These are phyloP conservation scores for Vombatus ursinus DNA, from an alignment of 2,113 vertebrate species.

Conservation along the genomic window DNA sequence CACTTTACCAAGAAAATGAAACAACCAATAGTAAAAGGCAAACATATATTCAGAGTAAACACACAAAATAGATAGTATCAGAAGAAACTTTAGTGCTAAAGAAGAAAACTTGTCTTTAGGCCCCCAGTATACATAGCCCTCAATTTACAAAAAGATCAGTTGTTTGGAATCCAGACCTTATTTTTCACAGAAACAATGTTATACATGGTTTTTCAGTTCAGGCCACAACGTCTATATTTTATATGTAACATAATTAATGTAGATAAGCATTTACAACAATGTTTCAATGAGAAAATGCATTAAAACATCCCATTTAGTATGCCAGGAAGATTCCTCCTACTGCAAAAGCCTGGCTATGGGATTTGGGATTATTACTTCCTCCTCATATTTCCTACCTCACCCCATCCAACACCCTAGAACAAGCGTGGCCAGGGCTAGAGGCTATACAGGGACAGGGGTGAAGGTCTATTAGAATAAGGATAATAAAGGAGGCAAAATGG, in stretches of 20 bases:
- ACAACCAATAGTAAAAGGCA: background rate
- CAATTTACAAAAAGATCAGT: background rate
- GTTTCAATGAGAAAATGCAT: slow-evolving; percentile 27
- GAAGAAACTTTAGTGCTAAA: slow-evolving; percentile 18
- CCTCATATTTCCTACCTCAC: background rate
- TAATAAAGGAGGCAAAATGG: background rate
- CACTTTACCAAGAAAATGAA: background rate
- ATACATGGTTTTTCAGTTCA: slow-evolving; percentile 16
- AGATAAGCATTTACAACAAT: background rate
- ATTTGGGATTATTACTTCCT: background rate
- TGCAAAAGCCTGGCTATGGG: background rate
- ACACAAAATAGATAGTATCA: background rate
- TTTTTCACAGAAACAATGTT: slow-evolving; percentile 31
- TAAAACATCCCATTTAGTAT: background rate
- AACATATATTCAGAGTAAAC: background rate
- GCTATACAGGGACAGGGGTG: background rate
- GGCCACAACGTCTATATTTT: background rate
- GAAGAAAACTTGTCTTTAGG: background rate
- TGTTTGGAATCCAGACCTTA: slow-evolving; percentile 25
- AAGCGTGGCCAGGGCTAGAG: background rate
- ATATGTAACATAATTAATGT: background rate
- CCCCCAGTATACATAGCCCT: background rate
- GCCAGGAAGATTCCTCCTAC: slow-evolving; percentile 19
- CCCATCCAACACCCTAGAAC: background rate
- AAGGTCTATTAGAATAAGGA: background rate